Evolutionary conservation across 1,140 invertebrate genomes (phyloP).

Genomic region (Gryon sp.): DNA sequence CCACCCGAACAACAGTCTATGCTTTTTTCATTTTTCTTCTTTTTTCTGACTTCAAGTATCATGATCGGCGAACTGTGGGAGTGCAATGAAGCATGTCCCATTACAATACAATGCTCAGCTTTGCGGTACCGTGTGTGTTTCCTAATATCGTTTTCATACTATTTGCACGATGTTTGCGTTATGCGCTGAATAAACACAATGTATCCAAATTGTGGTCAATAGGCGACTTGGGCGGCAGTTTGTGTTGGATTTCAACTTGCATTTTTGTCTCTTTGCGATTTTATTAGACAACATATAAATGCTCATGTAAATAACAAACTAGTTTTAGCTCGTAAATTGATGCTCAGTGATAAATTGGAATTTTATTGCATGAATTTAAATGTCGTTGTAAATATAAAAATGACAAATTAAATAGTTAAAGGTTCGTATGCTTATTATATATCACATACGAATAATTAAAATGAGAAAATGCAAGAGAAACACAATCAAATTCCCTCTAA

Average conservation of each 20-base stretch:
- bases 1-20: slow-evolving; percentile 50
- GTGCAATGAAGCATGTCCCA: slow-evolving; percentile 60
- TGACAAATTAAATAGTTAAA: too few relatives aligned
- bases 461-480: too few relatives aligned
- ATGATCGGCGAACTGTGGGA: slow-evolving; percentile 55
- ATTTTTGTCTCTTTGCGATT: neutral
- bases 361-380: too few relatives aligned
- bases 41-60: slow-evolving; percentile 39
- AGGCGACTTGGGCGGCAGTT: slow-evolving; percentile 7
- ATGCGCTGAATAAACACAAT: slow-evolving; percentile 46
- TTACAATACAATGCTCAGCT: slow-evolving; percentile 62
- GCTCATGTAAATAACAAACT: too few relatives aligned
- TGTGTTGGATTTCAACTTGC: slow-evolving; percentile 8
- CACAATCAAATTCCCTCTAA: too few relatives aligned
- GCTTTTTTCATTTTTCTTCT: slow-evolving; percentile 28
- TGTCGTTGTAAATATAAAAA: too few relatives aligned
- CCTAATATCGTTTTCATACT: slow-evolving; percentile 59
- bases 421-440: too few relatives aligned
- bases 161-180: slow-evolving; percentile 52
- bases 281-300: neutral
- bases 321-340: too few relatives aligned
- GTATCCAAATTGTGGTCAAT: slow-evolving; percentile 53
- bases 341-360: too few relatives aligned
- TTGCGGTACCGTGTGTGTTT: slow-evolving; percentile 56
- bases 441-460: too few relatives aligned